Evolutionary conservation across 2,113 vertebrate species (phyloP).

Genomic region (Porphyrio hochstetteri): DNA sequence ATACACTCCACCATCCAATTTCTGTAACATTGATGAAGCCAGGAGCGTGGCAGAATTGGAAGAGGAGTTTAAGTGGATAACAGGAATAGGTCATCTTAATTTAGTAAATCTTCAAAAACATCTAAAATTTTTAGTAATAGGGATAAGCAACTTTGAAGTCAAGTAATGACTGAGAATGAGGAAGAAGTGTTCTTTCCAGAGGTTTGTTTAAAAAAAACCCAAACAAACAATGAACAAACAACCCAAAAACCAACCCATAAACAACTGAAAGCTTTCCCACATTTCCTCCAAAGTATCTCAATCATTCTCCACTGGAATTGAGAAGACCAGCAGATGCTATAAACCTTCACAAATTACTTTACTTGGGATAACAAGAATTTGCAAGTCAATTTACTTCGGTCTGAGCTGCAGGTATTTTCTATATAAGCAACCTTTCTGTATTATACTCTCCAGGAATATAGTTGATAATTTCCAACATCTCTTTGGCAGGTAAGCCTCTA

Average conservation of each 20-base stretch:
- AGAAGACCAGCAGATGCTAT: background rate
- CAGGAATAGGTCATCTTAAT: background rate
- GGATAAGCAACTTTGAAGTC: background rate
- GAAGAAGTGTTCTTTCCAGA: background rate
- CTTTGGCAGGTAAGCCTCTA: background rate
- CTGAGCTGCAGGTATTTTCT: background rate
- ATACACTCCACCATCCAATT: background rate
- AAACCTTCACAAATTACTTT: background rate
- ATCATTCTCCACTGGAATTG: background rate
- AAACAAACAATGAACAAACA: no score
- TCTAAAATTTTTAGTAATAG: background rate
- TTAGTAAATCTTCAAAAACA: background rate
- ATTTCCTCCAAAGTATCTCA: background rate
- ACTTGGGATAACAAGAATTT: background rate
- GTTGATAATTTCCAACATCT: background rate
- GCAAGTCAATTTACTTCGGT: background rate
- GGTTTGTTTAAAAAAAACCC: background rate
- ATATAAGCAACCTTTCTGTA: background rate
- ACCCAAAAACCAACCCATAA: no score
- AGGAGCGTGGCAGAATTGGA: background rate
- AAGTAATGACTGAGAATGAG: background rate
- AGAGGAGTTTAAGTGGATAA: background rate
- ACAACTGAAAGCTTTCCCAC: background rate
- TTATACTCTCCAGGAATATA: background rate
- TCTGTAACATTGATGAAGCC: background rate